These are phyloP conservation scores for Phthorimaea operculella DNA, from an alignment of 1,140 invertebrate genomes.

Conservation along the genomic window DNA sequence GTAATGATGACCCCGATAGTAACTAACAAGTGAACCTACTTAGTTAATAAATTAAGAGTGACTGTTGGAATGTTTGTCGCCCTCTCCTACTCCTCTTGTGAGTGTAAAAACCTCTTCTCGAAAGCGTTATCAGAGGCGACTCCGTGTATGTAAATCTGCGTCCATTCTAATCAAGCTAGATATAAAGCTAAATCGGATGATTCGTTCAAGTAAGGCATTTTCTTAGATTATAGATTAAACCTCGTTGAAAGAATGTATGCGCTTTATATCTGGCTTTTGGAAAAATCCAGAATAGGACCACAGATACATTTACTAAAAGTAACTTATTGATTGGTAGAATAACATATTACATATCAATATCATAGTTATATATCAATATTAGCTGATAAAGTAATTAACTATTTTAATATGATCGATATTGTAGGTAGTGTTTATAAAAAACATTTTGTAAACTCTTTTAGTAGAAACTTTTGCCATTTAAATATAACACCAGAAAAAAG, in stretches of 20 bases:
- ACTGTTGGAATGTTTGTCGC: conserved; percentile 24
- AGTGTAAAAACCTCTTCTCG: neutral
- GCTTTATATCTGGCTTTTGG: conserved; percentile 66
- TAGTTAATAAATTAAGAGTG: conserved; percentile 16
- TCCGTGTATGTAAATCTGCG: conserved; percentile 38
- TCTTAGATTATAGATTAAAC: conserved; percentile 44
- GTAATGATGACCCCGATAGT: conserved; percentile 15
- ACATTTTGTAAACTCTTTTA: conserved; percentile 53
- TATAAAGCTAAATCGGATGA: conserved; percentile 50
- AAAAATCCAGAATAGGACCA: conserved; percentile 62
- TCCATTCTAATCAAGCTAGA: conserved; percentile 51
- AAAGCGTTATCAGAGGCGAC: conserved; percentile 51
- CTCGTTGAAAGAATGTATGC: conserved; percentile 58
- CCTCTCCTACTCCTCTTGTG: conserved; percentile 17
- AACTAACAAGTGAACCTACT: neutral
- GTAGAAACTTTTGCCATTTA: conserved; percentile 22
- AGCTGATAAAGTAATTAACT: conserved; percentile 55
- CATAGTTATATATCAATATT: conserved; percentile 38
- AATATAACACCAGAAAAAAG: conserved; percentile 18
- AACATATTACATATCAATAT: conserved; percentile 25
- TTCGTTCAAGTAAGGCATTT: conserved; percentile 27
- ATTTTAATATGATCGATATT: conserved; percentile 63
- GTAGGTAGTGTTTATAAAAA: conserved; percentile 57
- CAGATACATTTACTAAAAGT: conserved; percentile 54
- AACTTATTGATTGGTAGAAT: conserved; percentile 39